Conservation (phyloP, 2,113 vertebrate species). For the Heterochromis multidens region DNA sequence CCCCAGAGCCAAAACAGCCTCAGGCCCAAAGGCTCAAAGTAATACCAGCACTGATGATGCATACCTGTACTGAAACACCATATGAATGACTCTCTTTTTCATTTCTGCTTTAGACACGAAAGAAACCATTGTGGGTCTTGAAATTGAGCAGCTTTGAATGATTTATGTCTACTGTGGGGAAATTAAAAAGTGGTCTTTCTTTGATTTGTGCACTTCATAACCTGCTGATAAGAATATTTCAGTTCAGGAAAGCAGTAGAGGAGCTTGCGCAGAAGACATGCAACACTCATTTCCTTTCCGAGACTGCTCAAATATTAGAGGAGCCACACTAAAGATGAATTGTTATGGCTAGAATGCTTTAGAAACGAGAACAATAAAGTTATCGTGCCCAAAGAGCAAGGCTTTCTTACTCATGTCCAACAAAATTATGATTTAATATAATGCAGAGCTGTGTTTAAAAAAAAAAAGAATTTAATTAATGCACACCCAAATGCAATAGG, state of each 20-base stretch:
- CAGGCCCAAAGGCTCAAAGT: constrained; percentile 45
- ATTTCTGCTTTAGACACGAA: constrained; percentile 15
- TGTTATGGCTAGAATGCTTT: constrained; percentile 46
- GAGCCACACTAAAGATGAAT: constrained; percentile 26
- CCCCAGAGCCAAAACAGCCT: constrained; percentile 66
- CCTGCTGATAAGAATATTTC: constrained; percentile 56
- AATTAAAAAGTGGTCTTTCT: constrained; percentile 33
- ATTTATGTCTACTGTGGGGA: constrained; percentile 40
- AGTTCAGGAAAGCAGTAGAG: constrained; percentile 17
- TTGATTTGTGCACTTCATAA: constrained; percentile 51
- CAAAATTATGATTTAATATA: constrained; percentile 53
- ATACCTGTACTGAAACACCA: constrained; percentile 38
- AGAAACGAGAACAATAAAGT: constrained; percentile 56
- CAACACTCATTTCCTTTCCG: constrained; percentile 28
- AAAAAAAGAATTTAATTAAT: constrained; percentile 28
- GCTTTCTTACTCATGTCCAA: constrained; percentile 31
- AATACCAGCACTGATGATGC: constrained; percentile 50
- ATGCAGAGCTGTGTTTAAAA: not conserved
- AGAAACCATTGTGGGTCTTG: constrained; percentile 7
- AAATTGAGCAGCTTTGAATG: constrained; percentile 38
- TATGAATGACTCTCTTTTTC: constrained; percentile 33
- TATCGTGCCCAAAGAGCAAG: constrained; percentile 55
- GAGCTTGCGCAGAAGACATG: constrained; percentile 37
- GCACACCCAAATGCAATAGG: constrained; percentile 35
- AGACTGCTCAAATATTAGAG: constrained; percentile 34